Conservation (phyloP, 2,797 vertebrate genomes). For the Sebastiscus tertius region DNA sequence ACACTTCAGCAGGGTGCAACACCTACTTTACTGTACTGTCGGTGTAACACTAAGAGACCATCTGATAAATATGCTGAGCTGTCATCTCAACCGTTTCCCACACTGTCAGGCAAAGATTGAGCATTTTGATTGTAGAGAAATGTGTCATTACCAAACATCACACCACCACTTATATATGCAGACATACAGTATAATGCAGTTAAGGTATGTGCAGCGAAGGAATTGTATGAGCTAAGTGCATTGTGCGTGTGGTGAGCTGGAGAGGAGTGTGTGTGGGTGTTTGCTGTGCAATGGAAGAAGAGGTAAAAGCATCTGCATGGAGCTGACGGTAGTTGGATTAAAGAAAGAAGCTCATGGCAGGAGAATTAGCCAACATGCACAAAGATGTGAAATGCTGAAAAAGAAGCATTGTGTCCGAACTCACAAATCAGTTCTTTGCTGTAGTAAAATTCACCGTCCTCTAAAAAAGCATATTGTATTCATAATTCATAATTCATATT, state of each 20-base stretch:
- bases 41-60: neutral
- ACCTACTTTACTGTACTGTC: neutral
- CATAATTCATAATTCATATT: neutral
- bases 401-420: conserved; percentile 6
- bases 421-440: conserved; percentile 21
- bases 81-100: neutral
- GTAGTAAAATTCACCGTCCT: neutral
- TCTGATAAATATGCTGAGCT: neutral
- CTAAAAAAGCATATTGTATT: neutral
- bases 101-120: neutral
- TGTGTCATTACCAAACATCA: neutral
- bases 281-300: conserved; percentile 42
- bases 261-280: conserved; percentile 58
- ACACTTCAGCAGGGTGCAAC: neutral
- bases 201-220: conserved; percentile 73
- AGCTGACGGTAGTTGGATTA: conserved; percentile 51
- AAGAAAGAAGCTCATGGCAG: conserved; percentile 32
- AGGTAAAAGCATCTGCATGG: conserved; percentile 59
- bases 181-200: conserved; percentile 48
- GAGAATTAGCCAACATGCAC: conserved; percentile 12
- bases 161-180: conserved; percentile 65
- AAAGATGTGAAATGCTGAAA: conserved; percentile 3
- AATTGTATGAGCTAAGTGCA: conserved; percentile 33
- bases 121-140: neutral
- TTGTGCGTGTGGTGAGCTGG: conserved; percentile 13